phyloP scores from a whole-genome alignment of 37 sponge, comb jelly and placozoan species.

The Ianthella basta region DNA sequence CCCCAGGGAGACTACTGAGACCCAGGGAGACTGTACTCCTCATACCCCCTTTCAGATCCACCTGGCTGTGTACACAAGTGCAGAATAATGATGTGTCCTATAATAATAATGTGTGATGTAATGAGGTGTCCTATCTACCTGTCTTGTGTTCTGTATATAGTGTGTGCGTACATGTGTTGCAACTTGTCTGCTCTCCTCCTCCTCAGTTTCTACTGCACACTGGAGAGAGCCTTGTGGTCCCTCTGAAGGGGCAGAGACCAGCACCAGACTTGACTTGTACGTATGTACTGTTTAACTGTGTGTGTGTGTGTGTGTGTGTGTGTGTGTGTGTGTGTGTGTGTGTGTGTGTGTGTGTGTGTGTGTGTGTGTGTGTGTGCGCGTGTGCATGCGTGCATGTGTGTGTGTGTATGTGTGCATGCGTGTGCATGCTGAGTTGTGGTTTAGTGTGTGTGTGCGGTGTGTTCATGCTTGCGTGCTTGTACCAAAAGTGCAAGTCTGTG shows the following conservation, averaged over 20 bases:
- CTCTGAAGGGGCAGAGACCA: constrained; percentile 61
- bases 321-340: constrained; percentile 20
- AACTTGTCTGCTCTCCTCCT: not conserved
- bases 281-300: constrained; percentile 6
- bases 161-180: not conserved
- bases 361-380: constrained; percentile 13
- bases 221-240: constrained; percentile 55
- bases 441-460: not conserved
- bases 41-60: not conserved
- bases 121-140: too few relatives aligned
- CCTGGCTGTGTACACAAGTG: not conserved
- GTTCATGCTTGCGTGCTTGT: not conserved
- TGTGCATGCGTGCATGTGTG: constrained; percentile 16
- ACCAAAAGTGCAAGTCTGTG: not conserved
- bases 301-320: constrained; percentile 32
- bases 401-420: constrained; percentile 6
- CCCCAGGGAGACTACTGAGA: too few relatives aligned
- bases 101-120: not conserved
- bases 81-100: not conserved
- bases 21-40: not conserved
- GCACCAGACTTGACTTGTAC: constrained; percentile 57
- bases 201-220: constrained; percentile 50
- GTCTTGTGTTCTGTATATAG: too few relatives aligned
- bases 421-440: too few relatives aligned
- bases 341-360: constrained; percentile 18